Conservation (phyloP, 1,140 invertebrate genomes). For the Scylla paramamosain region DNA sequence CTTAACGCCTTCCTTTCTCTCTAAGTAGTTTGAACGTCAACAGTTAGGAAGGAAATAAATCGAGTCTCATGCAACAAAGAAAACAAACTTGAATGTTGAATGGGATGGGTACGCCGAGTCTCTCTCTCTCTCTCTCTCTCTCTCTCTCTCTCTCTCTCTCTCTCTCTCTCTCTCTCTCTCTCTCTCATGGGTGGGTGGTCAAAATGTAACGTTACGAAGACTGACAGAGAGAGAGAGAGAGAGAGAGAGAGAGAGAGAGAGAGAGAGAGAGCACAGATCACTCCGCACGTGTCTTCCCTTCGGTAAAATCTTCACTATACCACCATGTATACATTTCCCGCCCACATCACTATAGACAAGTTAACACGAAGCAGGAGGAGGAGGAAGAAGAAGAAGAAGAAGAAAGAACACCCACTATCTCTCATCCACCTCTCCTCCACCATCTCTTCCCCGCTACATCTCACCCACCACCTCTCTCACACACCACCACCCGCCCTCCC, state of each 20-base stretch:
- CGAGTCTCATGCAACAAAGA: neutral
- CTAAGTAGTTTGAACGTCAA: neutral
- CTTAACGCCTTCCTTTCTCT: neutral
- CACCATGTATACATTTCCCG: constrained; percentile 9
- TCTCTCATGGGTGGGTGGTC: too few relatives aligned
- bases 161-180: constrained; percentile 25
- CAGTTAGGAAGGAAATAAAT: neutral
- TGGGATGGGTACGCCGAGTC: neutral
- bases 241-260: neutral
- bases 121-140: constrained; percentile 48
- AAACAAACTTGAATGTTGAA: neutral
- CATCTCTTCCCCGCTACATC: too few relatives aligned
- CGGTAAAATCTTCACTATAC: neutral
- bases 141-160: constrained; percentile 48
- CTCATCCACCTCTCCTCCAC: neutral
- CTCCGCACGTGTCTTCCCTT: neutral
- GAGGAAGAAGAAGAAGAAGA: neutral
- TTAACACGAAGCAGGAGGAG: constrained; percentile 54
- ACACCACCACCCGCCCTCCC: too few relatives aligned
- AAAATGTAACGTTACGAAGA: too few relatives aligned
- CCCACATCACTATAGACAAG: constrained; percentile 62
- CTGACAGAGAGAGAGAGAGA: too few relatives aligned
- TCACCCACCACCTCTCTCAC: neutral
- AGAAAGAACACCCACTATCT: neutral
- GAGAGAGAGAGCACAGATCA: neutral